phyloP scores from a whole-genome alignment of 2,113 vertebrate genomes.

The Lycaon pictus region DNA sequence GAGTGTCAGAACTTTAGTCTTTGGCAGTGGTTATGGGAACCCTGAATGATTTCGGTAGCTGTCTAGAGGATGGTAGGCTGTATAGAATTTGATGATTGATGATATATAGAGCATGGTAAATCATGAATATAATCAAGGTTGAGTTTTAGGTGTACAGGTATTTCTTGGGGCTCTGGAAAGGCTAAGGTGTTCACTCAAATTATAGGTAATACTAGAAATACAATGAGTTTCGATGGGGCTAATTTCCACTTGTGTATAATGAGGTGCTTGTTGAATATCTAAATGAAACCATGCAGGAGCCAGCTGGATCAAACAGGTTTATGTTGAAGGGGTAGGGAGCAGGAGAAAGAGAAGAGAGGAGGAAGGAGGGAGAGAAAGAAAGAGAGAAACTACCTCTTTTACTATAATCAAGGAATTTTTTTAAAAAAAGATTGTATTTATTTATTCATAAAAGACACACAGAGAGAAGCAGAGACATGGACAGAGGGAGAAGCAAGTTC shows the following conservation, averaged over 20 bases:
- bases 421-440: no score
- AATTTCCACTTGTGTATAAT: background rate
- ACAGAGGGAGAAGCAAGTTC: no score
- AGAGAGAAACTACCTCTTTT: background rate
- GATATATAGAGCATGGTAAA: background rate
- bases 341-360: fast-evolving
- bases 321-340: background rate
- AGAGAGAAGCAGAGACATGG: no score
- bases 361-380: background rate
- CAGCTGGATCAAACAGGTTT: background rate
- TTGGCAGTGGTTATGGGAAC: background rate
- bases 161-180: background rate
- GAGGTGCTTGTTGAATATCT: background rate
- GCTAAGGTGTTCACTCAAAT: background rate
- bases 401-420: background rate
- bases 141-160: background rate
- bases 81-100: background rate
- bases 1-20: background rate
- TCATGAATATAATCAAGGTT: background rate
- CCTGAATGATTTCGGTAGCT: background rate
- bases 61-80: background rate
- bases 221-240: background rate
- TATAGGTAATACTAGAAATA: background rate
- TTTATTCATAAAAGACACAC: no score
- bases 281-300: background rate